Evolutionary conservation across 1,140 invertebrate species (phyloP).

Genomic region (Mactra quadrangularis): DNA sequence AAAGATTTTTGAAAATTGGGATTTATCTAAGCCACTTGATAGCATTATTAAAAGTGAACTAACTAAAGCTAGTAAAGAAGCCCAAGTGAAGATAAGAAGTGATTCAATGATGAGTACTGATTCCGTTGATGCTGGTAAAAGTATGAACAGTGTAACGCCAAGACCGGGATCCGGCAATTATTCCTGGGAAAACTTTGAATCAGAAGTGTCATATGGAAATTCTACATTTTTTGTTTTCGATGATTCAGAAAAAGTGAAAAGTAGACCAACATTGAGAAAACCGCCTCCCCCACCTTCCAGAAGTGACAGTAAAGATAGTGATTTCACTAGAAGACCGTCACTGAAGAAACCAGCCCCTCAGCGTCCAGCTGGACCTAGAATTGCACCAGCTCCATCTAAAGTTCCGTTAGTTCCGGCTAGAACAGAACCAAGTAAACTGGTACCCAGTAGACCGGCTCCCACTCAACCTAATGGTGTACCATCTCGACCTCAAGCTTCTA

Average conservation of each 20-base stretch:
- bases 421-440: slow-evolving; percentile 65
- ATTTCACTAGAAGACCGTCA: slow-evolving; percentile 66
- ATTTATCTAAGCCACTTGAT: slow-evolving; percentile 62
- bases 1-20: slow-evolving; percentile 56
- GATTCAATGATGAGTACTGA: slow-evolving; percentile 4
- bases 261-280: slow-evolving; percentile 51
- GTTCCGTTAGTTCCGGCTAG: slow-evolving; percentile 65
- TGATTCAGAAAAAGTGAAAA: background rate
- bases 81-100: slow-evolving; percentile 30
- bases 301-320: slow-evolving; percentile 30
- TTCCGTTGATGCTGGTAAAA: slow-evolving; percentile 4
- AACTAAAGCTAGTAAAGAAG: slow-evolving; percentile 54
- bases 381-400: slow-evolving; percentile 54
- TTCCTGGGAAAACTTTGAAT: slow-evolving; percentile 36
- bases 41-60: slow-evolving; percentile 58
- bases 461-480: slow-evolving; percentile 30
- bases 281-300: slow-evolving; percentile 61
- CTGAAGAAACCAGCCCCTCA: slow-evolving; percentile 66
- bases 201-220: slow-evolving; percentile 47
- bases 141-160: background rate
- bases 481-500: slow-evolving; percentile 23
- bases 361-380: slow-evolving; percentile 56
- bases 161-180: slow-evolving; percentile 25
- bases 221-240: slow-evolving; percentile 66
- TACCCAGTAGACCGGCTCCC: slow-evolving; percentile 50